Conservation (phyloP, 2,888 invertebrate species). For the Synergus japonicus region DNA sequence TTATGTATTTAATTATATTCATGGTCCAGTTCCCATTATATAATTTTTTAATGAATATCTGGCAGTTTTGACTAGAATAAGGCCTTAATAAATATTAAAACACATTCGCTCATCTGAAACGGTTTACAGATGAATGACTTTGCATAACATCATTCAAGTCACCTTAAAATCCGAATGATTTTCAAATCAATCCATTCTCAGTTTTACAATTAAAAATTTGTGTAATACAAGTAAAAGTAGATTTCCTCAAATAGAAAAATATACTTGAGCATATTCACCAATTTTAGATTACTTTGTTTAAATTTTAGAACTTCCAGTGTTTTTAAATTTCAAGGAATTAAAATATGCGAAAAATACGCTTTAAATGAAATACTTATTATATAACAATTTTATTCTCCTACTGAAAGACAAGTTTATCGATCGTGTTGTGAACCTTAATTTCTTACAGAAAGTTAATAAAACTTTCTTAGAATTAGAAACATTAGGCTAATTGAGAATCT, state of each 20-base stretch:
- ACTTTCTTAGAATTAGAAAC: not conserved
- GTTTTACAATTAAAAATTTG: not conserved
- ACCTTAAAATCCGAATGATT: not conserved
- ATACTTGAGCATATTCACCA: not conserved
- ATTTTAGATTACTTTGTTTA: not conserved
- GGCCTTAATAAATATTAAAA: too few relatives aligned
- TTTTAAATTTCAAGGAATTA: not conserved
- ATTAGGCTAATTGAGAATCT: not conserved
- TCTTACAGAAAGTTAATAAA: not conserved
- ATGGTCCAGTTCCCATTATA: too few relatives aligned
- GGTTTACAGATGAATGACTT: too few relatives aligned
- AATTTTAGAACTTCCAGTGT: not conserved
- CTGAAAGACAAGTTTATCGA: constrained; percentile 2
- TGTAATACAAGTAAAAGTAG: not conserved
- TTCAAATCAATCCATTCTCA: not conserved
- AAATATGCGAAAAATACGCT: too few relatives aligned
- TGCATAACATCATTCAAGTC: not conserved
- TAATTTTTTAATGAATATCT: too few relatives aligned
- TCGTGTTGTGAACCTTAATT: not conserved
- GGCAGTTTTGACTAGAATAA: too few relatives aligned
- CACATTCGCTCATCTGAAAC: too few relatives aligned
- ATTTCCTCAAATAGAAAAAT: too few relatives aligned
- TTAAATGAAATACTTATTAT: not conserved
- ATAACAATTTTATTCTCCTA: not conserved
- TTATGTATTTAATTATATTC: too few relatives aligned